These are phyloP conservation scores for Zele albiditarsus DNA, from an alignment of 2,888 invertebrate species.

Conservation along the genomic window DNA sequence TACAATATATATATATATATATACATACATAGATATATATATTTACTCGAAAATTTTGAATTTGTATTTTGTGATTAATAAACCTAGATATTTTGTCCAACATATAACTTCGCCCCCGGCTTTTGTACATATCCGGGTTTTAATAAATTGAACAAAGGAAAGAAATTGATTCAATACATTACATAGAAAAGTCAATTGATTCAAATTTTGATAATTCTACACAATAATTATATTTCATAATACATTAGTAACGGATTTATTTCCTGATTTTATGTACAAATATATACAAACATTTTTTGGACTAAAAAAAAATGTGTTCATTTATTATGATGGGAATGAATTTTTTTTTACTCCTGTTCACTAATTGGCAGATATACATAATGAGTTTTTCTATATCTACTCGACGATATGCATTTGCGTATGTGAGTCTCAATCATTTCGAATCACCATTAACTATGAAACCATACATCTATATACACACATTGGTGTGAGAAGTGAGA, in stretches of 20 bases:
- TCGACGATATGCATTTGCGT: slow-evolving; percentile 1
- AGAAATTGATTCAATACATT: no score
- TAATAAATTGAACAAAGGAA: background rate
- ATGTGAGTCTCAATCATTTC: background rate
- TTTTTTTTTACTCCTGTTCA: background rate
- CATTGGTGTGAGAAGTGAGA: background rate
- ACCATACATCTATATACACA: background rate
- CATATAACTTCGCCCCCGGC: background rate
- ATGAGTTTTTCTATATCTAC: background rate
- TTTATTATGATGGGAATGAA: slow-evolving; percentile 4
- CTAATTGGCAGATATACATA: slow-evolving; percentile 13
- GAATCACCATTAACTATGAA: background rate
- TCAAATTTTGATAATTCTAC: no score
- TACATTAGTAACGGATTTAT: slow-evolving; percentile 30
- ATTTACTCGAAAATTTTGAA: background rate
- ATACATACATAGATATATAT: background rate
- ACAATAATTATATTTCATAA: background rate
- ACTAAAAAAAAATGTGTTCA: slow-evolving; percentile 3
- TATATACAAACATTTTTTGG: slow-evolving; percentile 42
- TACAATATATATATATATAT: background rate
- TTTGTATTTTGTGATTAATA: background rate
- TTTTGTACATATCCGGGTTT: background rate
- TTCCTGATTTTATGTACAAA: slow-evolving; percentile 42
- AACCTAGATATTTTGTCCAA: background rate
- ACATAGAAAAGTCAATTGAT: background rate